Evolutionary conservation across 1,140 invertebrate genomes (phyloP), one percentile per base, ranked within the genome.

Genomic region (Pogonomyrmex barbatus): DNA sequence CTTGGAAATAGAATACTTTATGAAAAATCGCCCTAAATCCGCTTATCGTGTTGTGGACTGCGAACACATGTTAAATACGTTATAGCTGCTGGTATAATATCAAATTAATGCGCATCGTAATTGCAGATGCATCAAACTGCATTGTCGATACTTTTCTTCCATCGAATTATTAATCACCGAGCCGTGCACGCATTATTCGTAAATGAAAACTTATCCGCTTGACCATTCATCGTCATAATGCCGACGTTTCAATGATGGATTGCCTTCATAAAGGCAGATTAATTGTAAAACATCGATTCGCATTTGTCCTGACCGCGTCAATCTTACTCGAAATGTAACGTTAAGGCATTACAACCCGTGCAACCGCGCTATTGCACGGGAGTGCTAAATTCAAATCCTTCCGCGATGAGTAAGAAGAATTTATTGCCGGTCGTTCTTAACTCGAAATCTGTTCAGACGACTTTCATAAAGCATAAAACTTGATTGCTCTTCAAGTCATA

Each of bases 391-490:
- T 88, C 56, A 71, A 71, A 84, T 67, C 17, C 65, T 70, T 65
- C 12, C 10, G 73, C 24, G 33, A 17, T 17, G 58, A 85, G 60
- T 63, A 77, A 71, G 63, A 71, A 73, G 86, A 60, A 87, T 89
- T 89, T 87, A 89, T 89, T 58, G n/a, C 50, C 9, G 33, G 9
- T 85, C 71, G 67, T 87, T 89, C 73, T 85, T 75, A 84, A 87
- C 67, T 84, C 45, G 36, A 85, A 79, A 87, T 89, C 79, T 87
- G 79, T 75, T 79, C 81, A 9, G 45, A 45, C 60, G 45, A 85
- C 54, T 87, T 91, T 90, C 71, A 88, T 88, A 88, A 91, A 87
- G 71, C 71, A 76, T 89, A 82, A 87, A 88, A 89, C 47, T 36
- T 62, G 63, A 47, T 54, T 75, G 81, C 14, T 70, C 68, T 76